These are phyloP conservation scores for Neoseiulus cucumeris DNA, from an alignment of 1,140 invertebrate genomes.

Conservation along the genomic window DNA sequence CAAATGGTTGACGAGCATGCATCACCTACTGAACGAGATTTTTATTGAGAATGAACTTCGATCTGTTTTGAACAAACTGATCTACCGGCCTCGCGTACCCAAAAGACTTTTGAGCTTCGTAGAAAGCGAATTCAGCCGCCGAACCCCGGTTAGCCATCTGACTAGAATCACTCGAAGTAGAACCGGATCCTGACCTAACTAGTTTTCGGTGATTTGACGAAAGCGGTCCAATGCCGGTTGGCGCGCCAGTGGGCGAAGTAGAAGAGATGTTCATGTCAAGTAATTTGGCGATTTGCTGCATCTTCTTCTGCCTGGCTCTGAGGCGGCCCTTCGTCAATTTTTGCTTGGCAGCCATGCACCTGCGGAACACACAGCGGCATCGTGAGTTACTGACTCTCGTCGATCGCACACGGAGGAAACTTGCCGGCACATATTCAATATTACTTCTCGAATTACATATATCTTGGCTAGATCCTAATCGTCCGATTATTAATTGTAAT, in stretches of 20 bases:
- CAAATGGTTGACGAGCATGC: not conserved
- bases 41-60: not conserved
- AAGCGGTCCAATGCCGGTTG: not conserved
- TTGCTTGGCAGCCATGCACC: conserved; percentile 38
- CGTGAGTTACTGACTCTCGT: too few relatives aligned
- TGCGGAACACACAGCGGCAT: conserved; percentile 12
- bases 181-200: not conserved
- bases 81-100: not conserved
- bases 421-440: too few relatives aligned
- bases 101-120: not conserved
- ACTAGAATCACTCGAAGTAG: conserved; percentile 6
- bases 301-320: conserved; percentile 84
- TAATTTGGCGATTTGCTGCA: conserved; percentile 76
- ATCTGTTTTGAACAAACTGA: not conserved
- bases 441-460: too few relatives aligned
- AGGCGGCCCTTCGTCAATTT: conserved; percentile 62
- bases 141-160: not conserved
- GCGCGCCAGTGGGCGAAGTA: not conserved
- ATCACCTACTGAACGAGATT: not conserved
- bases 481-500: too few relatives aligned
- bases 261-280: conserved; percentile 43
- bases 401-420: too few relatives aligned
- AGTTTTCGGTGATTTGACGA: not conserved
- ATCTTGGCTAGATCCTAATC: too few relatives aligned
- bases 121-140: not conserved